Percentiles rank a stretch among this genome's conserved stretches.
Evolutionary conservation across 1,140 invertebrate species (phyloP).

Genomic region (Pogonus chalceus): DNA sequence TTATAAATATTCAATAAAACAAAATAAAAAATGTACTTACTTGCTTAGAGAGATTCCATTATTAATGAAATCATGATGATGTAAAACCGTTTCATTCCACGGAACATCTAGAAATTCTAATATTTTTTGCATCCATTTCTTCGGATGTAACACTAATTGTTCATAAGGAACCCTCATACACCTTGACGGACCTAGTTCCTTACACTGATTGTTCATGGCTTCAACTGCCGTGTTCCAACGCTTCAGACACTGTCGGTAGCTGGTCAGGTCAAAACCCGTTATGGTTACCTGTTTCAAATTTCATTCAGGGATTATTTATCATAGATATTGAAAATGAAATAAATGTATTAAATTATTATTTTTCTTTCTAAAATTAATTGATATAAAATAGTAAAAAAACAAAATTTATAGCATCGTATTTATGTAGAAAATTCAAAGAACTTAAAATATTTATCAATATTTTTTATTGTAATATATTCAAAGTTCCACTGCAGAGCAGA

Average conservation of each 20-base stretch:
- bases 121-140: slow-evolving; percentile 80
- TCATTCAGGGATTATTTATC: neutral
- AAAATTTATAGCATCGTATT: no score
- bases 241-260: slow-evolving; percentile 84
- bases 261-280: slow-evolving; percentile 91
- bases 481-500: no score
- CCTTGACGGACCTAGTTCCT: slow-evolving; percentile 66
- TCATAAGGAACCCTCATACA: slow-evolving; percentile 91
- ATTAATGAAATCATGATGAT: slow-evolving; percentile 96
- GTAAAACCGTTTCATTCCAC: slow-evolving; percentile 92
- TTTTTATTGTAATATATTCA: no score
- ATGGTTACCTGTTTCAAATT: slow-evolving; percentile 71
- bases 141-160: slow-evolving; percentile 90
- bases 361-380: no score
- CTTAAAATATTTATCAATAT: no score
- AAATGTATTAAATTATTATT: neutral
- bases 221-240: slow-evolving; percentile 96
- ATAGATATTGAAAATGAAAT: slow-evolving; percentile 8
- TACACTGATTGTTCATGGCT: slow-evolving; percentile 90
- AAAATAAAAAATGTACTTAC: slow-evolving; percentile 47
- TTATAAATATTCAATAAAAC: neutral
- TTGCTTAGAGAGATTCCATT: slow-evolving; percentile 87
- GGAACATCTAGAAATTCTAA: slow-evolving; percentile 84
- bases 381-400: no score
- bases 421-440: no score